Evolutionary conservation across 2,113 vertebrate genomes (phyloP), one percentile per base, ranked within the genome.

Genomic region (Amphiprion percula): DNA sequence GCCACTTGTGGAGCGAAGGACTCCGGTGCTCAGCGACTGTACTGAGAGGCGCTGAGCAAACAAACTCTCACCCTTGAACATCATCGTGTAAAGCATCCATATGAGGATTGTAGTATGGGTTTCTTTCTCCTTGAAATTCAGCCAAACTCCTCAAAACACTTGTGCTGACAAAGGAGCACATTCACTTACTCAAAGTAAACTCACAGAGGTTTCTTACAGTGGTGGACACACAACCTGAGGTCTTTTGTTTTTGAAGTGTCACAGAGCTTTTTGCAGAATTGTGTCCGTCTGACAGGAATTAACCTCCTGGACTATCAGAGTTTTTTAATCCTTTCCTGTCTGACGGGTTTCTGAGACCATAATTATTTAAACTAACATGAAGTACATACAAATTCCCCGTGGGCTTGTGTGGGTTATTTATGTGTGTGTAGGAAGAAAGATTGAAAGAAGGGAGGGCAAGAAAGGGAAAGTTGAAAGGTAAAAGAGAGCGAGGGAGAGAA

Each of bases 301-400:
- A 74, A 85, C 79, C 74, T 82, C 26, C 56, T 67, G 68, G 60
- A 70, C 55, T 63, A 24, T 37, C 33, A 37, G 33, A 33, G 6
- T 16, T 67, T 37, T 72, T 58, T 62, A 74, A 66, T 68, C 37
- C 47, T 39, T 55, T 60, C 15, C 41, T 74, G 71, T 78, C 54
- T 19, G 26, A 47, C 4, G 3, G 17, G 52, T 73, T 63, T 64
- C 46, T 74, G 59, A 52, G 9, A 23, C n/a, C 49, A 30, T 68
- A 59, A 64, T 82, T 76, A 85, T 85, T 80, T 54, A 78, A 85
- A 65, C 49, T 10, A 82, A 79, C 59, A 74, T 2, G 11, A 60
- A 75, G 33, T 15, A 7, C 33, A 37, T 8, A 37, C 33, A 37
- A 37, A 37, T 21, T 69, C 74, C 26, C 49, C 17, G 5, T 53